Conservation (phyloP, 2,797 vertebrate species). For the Brotula barbata region DNA sequence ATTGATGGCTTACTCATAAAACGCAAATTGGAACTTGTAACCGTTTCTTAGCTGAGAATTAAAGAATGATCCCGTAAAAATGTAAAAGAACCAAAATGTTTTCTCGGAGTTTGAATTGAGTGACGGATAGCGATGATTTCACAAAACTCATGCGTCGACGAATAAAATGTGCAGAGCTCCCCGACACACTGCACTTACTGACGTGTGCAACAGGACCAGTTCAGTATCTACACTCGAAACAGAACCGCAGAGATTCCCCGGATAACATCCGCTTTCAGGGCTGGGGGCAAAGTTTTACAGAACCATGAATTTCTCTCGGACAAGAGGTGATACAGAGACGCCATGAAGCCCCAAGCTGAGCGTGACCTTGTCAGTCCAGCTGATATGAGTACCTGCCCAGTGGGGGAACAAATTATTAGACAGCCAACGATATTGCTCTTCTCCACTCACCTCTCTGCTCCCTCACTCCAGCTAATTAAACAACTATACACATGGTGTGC, state of each 20-base stretch:
- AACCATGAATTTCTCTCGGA: not conserved
- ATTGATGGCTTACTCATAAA: constrained; percentile 9
- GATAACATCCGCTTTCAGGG: constrained; percentile 9
- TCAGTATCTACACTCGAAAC: not conserved
- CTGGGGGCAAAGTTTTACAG: constrained; percentile 3
- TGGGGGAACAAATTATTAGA: constrained; percentile 54
- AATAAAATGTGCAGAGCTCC: no score
- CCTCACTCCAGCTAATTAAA: constrained; percentile 53
- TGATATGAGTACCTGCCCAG: constrained; percentile 52
- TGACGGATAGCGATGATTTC: no score
- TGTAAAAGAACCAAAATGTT: no score
- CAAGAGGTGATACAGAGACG: constrained; percentile 38
- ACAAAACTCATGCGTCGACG: no score
- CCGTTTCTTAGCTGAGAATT: no score
- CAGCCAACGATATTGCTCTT: constrained; percentile 26
- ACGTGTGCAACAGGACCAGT: not conserved
- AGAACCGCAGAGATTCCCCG: not conserved
- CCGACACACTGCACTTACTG: not conserved
- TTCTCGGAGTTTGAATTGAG: no score
- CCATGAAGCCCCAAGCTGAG: constrained; percentile 41
- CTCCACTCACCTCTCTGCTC: constrained; percentile 11
- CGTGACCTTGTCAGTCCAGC: constrained; percentile 37
- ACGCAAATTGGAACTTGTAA: not conserved
- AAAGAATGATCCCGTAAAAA: no score
- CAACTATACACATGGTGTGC: constrained; percentile 36